Percentiles rank a stretch among this genome's conserved stretches.
Conservation (phyloP, 1,140 invertebrate species). For the Triops cancriformis region DNA sequence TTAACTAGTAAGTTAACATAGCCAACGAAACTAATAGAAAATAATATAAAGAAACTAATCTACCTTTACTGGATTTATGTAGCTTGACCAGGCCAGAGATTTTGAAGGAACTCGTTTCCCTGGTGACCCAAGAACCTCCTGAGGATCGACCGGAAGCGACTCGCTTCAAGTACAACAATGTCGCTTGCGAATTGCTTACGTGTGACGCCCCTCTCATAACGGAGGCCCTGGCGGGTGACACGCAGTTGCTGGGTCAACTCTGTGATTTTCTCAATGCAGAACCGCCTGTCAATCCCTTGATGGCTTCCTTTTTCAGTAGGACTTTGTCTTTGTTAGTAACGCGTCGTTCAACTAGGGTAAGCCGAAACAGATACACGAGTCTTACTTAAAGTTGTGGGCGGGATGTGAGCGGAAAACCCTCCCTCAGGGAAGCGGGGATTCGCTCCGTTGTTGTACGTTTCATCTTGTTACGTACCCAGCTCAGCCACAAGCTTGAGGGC, state of each 20-base stretch:
- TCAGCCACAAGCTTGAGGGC: constrained; percentile 19
- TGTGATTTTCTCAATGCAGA: constrained; percentile 82
- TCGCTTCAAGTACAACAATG: constrained; percentile 82
- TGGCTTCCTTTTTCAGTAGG: constrained; percentile 94
- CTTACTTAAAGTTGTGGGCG: neutral
- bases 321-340: constrained; percentile 77
- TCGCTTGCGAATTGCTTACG: constrained; percentile 88
- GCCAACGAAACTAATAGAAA: neutral
- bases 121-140: constrained; percentile 76
- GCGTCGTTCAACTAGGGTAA: constrained; percentile 64
- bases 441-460: too few species aligned
- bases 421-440: too few species aligned
- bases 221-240: constrained; percentile 70
- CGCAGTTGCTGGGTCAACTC: constrained; percentile 66
- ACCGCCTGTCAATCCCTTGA: constrained; percentile 79
- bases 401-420: neutral
- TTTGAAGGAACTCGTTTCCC: constrained; percentile 71
- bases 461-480: constrained; percentile 22
- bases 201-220: constrained; percentile 76
- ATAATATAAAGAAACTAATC: constrained; percentile 18
- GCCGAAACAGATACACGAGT: constrained; percentile 9
- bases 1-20: constrained; percentile 73
- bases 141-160: constrained; percentile 45
- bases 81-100: constrained; percentile 75
- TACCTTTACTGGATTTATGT: constrained; percentile 37